These are phyloP conservation scores for Philereme vetulata DNA, from an alignment of 2,888 invertebrate species.

Conservation along the genomic window DNA sequence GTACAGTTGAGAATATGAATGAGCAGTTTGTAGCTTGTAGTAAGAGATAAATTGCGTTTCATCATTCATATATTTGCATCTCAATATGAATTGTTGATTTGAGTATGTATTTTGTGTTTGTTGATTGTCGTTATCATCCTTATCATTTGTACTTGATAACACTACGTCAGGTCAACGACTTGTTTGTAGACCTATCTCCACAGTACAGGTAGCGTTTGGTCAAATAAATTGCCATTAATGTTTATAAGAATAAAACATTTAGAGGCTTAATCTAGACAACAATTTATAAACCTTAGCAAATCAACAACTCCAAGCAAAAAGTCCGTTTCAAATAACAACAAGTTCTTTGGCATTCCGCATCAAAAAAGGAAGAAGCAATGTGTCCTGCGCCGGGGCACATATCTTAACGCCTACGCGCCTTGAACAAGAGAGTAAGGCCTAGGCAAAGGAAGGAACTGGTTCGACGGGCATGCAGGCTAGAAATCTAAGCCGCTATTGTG, in stretches of 20 bases:
- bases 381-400: slow-evolving; percentile 25
- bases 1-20: slow-evolving; percentile 13
- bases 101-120: no score
- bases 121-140: no score
- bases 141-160: no score
- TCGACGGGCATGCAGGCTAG: slow-evolving; percentile 50
- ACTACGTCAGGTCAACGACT: no score
- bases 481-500: slow-evolving; percentile 71
- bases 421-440: slow-evolving; percentile 27
- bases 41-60: not conserved
- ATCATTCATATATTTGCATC: no score
- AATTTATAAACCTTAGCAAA: no score
- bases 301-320: not conserved
- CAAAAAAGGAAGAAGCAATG: slow-evolving; percentile 24
- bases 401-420: slow-evolving; percentile 48
- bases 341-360: slow-evolving; percentile 17
- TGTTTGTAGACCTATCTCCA: no score
- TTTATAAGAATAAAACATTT: no score
- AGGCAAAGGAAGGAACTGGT: slow-evolving; percentile 55
- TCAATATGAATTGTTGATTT: no score
- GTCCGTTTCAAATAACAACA: slow-evolving; percentile 1
- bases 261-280: no score
- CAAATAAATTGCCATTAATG: no score
- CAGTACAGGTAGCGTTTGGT: no score
- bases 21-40: slow-evolving; percentile 7